phyloP scores from a whole-genome alignment of 2,113 vertebrate species.

The Cebus imitator region DNA sequence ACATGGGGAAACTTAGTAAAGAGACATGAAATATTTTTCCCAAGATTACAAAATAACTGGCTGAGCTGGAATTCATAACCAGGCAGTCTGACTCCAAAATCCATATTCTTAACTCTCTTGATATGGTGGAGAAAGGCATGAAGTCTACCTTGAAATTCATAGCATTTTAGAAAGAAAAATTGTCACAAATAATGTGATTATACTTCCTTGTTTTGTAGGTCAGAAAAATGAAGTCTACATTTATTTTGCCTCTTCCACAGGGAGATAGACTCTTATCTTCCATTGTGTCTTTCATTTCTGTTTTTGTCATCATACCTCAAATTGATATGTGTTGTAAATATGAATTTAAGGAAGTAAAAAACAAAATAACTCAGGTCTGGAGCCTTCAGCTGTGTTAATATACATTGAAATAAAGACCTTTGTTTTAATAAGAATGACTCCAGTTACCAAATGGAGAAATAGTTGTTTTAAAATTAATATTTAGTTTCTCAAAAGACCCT shows the following conservation, averaged over 20 bases:
- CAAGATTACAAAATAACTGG: not conserved
- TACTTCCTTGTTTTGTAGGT: not conserved
- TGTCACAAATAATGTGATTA: not conserved
- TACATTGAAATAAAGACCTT: not conserved
- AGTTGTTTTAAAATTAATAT: slow-evolving; percentile 11
- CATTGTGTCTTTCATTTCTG: not conserved
- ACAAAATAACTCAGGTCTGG: not conserved
- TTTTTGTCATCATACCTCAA: not conserved
- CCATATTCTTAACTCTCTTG: not conserved
- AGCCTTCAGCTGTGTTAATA: not conserved
- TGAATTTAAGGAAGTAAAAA: not conserved
- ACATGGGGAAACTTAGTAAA: not conserved
- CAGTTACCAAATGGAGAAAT: not conserved
- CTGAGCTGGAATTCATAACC: not conserved
- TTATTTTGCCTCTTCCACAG: not conserved
- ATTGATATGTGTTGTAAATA: not conserved
- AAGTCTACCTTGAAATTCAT: not conserved
- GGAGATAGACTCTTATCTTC: not conserved
- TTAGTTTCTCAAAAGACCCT: slow-evolving; percentile 26
- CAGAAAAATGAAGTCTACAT: not conserved
- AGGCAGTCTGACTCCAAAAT: not conserved
- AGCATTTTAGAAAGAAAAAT: not conserved
- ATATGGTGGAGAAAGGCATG: not conserved
- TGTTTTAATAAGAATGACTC: not conserved
- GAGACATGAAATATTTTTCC: not conserved